These are phyloP conservation scores for human (Homo sapiens) DNA, from an alignment of 2,113 vertebrate species.

Conservation along the genomic window DNA sequence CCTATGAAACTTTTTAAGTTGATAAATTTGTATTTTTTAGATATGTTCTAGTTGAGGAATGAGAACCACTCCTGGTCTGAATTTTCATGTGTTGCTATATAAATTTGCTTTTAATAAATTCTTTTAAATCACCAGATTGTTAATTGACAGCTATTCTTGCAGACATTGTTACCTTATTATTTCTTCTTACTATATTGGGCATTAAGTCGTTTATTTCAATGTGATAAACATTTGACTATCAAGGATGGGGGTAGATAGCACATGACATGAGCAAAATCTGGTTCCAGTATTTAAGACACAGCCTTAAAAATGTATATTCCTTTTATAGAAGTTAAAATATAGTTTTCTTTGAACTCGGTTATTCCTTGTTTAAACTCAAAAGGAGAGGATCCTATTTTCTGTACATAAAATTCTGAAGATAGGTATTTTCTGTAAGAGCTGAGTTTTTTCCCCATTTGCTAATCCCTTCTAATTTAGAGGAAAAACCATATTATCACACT, in stretches of 20 bases:
- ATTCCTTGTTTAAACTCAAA: background rate
- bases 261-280: background rate
- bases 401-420: background rate
- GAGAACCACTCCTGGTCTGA: background rate
- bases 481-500: background rate
- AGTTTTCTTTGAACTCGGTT: conserved; percentile 14
- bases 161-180: background rate
- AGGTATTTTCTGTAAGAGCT: background rate
- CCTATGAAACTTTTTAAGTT: background rate
- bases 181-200: background rate
- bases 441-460: background rate
- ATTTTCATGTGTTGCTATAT: background rate
- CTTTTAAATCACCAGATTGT: background rate
- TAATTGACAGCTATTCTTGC: background rate
- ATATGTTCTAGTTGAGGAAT: conserved; percentile 7
- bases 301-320: background rate
- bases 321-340: conserved; percentile 15
- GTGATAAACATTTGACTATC: background rate
- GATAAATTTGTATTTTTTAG: background rate
- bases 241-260: background rate
- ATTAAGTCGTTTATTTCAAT: background rate
- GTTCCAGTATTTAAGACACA: background rate
- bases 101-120: background rate
- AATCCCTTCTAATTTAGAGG: conserved; percentile 4
- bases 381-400: background rate